A percentile compares a stretch with the other conserved stretches of the same genome.
Evolutionary conservation across 2,888 invertebrate species (phyloP).

Genomic region (Phyllotreta striolata): DNA sequence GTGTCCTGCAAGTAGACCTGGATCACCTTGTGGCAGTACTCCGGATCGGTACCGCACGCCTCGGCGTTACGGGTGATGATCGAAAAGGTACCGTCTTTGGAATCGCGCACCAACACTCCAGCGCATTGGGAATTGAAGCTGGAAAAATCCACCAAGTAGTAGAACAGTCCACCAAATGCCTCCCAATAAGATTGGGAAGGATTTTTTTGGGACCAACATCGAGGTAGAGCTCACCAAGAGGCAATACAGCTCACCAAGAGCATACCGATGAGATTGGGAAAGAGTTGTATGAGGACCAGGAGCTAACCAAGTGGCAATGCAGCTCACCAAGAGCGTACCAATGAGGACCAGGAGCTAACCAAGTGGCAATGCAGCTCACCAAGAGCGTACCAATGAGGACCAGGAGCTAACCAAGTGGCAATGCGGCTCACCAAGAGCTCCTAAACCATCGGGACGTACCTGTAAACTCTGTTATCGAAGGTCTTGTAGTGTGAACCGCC

Average conservation of each 20-base stretch:
- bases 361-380: no score
- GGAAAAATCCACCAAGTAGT: slow-evolving; percentile 44
- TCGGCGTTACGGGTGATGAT: slow-evolving; percentile 67
- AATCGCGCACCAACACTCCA: slow-evolving; percentile 77
- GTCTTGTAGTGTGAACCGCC: slow-evolving; percentile 83
- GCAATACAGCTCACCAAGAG: not conserved
- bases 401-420: no score
- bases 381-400: no score
- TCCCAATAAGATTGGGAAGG: no score
- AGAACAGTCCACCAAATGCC: no score
- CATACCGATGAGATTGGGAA: not conserved
- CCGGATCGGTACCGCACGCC: slow-evolving; percentile 63
- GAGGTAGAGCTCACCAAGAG: no score
- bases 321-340: no score
- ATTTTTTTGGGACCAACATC: no score
- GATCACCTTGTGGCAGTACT: slow-evolving; percentile 64
- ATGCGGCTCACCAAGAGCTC: not conserved
- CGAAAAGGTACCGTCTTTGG: slow-evolving; percentile 74
- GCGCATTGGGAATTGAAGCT: slow-evolving; percentile 81
- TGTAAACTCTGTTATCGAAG: slow-evolving; percentile 82
- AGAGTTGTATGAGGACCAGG: not conserved
- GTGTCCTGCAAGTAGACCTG: slow-evolving; percentile 76
- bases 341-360: no score
- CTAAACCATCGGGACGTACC: slow-evolving; percentile 59
- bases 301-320: no score